Evolutionary conservation across 2,797 vertebrate genomes (phyloP).

Genomic region (Sebastes melanostomus): DNA sequence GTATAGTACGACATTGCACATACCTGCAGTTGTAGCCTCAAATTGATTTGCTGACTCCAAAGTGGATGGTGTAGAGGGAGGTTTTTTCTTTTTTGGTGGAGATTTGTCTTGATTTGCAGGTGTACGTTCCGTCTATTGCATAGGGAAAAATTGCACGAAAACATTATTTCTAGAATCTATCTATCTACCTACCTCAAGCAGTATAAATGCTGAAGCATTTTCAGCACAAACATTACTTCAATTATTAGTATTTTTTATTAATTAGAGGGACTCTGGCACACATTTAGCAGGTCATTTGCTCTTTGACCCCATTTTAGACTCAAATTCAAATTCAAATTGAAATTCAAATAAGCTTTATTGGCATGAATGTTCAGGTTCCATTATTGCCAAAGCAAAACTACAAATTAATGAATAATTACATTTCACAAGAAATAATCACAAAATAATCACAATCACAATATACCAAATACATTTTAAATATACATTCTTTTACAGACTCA

Average conservation of each 20-base stretch:
- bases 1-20: background rate
- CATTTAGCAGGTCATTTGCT: background rate
- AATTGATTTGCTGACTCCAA: constrained; percentile 48
- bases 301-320: background rate
- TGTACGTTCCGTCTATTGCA: constrained; percentile 60
- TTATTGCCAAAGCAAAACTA: too few relatives aligned
- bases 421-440: too few relatives aligned
- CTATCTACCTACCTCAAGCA: background rate
- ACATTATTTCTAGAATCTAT: background rate
- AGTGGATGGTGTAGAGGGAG: background rate
- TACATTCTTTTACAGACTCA: too few relatives aligned
- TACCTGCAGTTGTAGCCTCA: constrained; percentile 68
- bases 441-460: too few relatives aligned
- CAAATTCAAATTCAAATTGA: too few relatives aligned
- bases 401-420: too few relatives aligned
- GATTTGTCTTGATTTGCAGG: constrained; percentile 45
- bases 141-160: background rate
- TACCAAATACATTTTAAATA: too few relatives aligned
- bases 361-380: too few relatives aligned
- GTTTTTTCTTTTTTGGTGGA: constrained; percentile 67
- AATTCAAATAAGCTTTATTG: too few relatives aligned
- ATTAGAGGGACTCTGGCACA: background rate
- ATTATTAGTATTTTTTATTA: background rate
- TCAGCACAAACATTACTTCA: background rate
- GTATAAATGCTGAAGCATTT: background rate